Base-by-base conservation (phyloP, 2,888 invertebrate species). In the Liopterus haemorrhoidalis region DNA sequence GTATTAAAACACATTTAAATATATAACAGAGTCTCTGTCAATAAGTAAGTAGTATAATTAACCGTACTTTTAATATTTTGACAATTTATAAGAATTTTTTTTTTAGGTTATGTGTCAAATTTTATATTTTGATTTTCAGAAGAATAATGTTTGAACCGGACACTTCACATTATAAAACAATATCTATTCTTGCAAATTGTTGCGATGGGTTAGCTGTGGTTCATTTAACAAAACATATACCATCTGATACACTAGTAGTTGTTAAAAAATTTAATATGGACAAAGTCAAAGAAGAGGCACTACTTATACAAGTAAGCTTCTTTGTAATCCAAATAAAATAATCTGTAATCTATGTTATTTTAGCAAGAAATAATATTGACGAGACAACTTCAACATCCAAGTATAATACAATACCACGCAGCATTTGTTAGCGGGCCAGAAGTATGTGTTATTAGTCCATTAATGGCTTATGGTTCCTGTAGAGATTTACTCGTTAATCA, bases 381-480 rank as follows among this genome's bases (percentile, higher is more conserved):
- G 49, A 77, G 82, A 51, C 85, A 87, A 60, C 70, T 92, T 12
- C 79, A 81, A 51, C 91, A 92, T 67, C 75, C 79, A 3, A 86
- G 89, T 65, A 77, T 93, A 41, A 71, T 90, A 30, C 79, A 81
- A 18, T 83, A 84, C 61, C 69, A 81, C 53, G 79, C 82, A 21
- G 78, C 85, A 3, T 92, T 91, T 68, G 83, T 90, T 1, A 74
- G 76, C 45, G 81, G 81, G n/a, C 76, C 77, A 28, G 83, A 88
- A 62, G 71, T 93, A 21, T 87, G 82, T 67, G 77, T 86, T 4
- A 78, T 91, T 11, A 82, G 84, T 53, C 91, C 91, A 0, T 71
- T 89, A 6, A 86, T 90, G 85, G 82, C 80, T 18, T 87, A 82
- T 61, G 87, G 91, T 2, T 91, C 91, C 1, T 87, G 89, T 59